Evolutionary conservation across 35 echinoderm and acorn worm genomes (phyloP).

Genomic region (Strongylocentrotus purpuratus): DNA sequence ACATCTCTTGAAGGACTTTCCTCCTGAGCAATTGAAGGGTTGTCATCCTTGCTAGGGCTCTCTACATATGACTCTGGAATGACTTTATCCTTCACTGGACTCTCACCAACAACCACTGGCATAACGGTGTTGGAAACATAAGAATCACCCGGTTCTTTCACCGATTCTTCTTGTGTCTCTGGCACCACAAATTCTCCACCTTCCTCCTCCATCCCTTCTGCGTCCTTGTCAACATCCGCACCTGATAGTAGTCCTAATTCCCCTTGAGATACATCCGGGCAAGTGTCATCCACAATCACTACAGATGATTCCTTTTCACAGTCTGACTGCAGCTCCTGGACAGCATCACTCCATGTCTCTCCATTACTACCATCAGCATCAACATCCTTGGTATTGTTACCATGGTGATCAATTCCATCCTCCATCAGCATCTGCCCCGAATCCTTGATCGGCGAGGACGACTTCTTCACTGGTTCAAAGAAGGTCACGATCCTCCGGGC

Average conservation of each 20-base stretch:
- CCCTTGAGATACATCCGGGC: not conserved
- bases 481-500: slow-evolving; percentile 26
- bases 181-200: not conserved
- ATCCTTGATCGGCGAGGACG: slow-evolving; percentile 36
- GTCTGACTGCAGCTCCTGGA: not conserved
- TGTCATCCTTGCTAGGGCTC: not conserved
- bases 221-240: not conserved
- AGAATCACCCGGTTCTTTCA: not conserved
- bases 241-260: not conserved
- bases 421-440: not conserved
- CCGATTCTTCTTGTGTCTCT: slow-evolving; percentile 2
- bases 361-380: not conserved
- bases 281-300: slow-evolving; percentile 6
- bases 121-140: not conserved
- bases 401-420: not conserved
- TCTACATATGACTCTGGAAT: not conserved
- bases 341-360: not conserved
- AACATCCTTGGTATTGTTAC: not conserved
- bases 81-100: not conserved
- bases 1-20: not conserved
- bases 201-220: not conserved
- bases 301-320: not conserved
- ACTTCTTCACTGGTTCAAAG: not conserved
- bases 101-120: not conserved
- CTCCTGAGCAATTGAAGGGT: not conserved